Percentiles rank a stretch among this genome's conserved stretches.
These are phyloP conservation scores for Aphidius ervi DNA, from an alignment of 1,140 invertebrate genomes.

Conservation along the genomic window DNA sequence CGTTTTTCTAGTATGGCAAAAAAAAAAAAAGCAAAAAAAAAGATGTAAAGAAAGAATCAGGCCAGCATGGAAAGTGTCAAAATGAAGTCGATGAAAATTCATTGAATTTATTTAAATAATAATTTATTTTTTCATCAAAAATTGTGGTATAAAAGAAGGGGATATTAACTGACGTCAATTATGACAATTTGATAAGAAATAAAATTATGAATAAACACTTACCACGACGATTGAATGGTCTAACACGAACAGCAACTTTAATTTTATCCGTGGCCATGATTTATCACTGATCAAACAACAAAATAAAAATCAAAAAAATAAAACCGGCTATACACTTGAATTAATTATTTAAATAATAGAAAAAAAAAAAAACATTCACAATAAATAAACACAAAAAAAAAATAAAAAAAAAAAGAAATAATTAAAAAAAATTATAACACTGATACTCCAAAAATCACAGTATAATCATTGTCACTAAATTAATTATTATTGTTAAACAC, in stretches of 20 bases:
- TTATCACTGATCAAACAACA: conserved; percentile 9
- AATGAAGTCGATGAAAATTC: no score
- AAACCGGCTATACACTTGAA: conserved; percentile 19
- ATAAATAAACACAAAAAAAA: no score
- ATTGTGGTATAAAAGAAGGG: background rate
- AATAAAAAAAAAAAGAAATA: no score
- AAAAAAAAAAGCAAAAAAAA: no score
- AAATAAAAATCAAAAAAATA: background rate
- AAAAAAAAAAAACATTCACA: no score
- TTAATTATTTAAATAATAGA: background rate
- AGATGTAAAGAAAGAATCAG: no score
- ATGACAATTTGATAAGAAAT: background rate
- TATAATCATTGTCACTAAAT: background rate
- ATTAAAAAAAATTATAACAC: background rate
- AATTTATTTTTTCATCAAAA: no score
- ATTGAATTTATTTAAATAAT: no score
- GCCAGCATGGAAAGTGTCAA: no score
- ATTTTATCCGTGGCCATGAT: conserved; percentile 86
- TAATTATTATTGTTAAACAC: background rate
- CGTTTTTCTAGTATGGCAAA: no score
- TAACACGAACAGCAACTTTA: conserved; percentile 92
- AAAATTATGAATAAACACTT: conserved; percentile 41
- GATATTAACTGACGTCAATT: background rate
- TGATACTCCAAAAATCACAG: conserved; percentile 4
- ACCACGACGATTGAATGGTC: conserved; percentile 95